Base-by-base conservation (phyloP, 2,113 vertebrate genomes). In the Silurus glanis region DNA sequence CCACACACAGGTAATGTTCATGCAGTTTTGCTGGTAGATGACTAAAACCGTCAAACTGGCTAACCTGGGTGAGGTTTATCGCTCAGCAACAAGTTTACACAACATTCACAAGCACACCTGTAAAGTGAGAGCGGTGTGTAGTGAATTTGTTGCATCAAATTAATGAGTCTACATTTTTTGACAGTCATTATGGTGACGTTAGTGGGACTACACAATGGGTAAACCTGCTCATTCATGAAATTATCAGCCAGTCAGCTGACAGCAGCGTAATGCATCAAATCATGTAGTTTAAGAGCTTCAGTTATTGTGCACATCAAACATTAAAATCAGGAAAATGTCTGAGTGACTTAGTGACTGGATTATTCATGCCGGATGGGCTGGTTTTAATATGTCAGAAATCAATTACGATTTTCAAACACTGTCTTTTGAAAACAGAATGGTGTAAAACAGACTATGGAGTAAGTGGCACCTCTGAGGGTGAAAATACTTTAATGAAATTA, bases 221-320 rank as follows among this genome's bases (percentile, higher is more conserved):
- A 53, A 9, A 75, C 47, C 72, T 75, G 72, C 49, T 75, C 47
- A n/a, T 75, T 53, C 21, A 75, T 74, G 71, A 47, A 49, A 74
- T 74, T 10, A 9, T 49, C 71, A 74, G 17, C 7, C 17, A 21
- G 21, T 49, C 71, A 49, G 23, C 47, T 51, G 21, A 49, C 47
- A 75, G 72, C 21, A 23, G 47, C 9, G 5, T 47, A 51, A n/a
- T 14, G 45, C 71, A 23, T 13, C 47, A 51, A 75, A 53, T 75
- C 47, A 23, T 75, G 72, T 47, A 75, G 8, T 13, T 23, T 47
- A 74, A 51, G 19, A 6, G 9, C 72, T 72, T 72, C 69, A 47
- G 37, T 45, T 47, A 67, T 28, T 67, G 66, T 28, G 5, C 66
- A 16, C 25, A 28, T 67, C 37, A 23, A n/a, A 75, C 21, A 23